A percentile compares a stretch with the other conserved stretches of the same genome.
Conservation (phyloP, 2,797 vertebrate genomes). For the Hylomyscus alleni region DNA sequence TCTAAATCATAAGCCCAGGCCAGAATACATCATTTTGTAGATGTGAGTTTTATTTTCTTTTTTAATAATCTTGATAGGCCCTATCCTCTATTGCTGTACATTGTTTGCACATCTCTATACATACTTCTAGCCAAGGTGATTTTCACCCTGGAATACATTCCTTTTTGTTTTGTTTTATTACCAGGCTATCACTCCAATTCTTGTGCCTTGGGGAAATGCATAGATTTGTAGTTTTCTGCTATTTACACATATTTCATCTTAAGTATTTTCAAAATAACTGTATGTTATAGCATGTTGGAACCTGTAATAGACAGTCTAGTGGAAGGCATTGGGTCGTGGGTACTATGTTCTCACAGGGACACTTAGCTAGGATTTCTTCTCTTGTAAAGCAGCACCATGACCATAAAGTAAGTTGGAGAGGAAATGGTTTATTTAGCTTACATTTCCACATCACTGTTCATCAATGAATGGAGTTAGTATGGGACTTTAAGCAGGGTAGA, state of each 20-base stretch:
- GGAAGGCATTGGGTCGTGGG: not conserved
- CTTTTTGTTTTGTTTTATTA: not conserved
- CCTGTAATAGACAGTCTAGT: not conserved
- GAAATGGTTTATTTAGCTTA: not conserved
- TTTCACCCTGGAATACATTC: not conserved
- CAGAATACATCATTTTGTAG: not conserved
- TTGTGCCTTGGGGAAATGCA: not conserved
- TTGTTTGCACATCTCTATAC: not conserved
- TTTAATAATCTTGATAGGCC: not conserved
- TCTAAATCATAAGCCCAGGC: not conserved
- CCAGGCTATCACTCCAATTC: not conserved
- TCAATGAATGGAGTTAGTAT: not conserved
- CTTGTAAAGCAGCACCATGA: not conserved
- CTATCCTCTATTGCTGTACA: not conserved
- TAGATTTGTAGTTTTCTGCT: not conserved
- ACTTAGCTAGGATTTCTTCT: no score
- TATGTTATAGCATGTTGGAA: not conserved
- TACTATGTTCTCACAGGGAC: not conserved
- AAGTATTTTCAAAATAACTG: not conserved
- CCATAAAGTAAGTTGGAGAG: not conserved
- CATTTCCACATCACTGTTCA: not conserved
- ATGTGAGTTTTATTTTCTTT: not conserved
- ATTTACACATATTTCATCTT: not conserved
- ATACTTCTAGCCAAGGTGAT: not conserved
- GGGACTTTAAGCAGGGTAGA: not conserved